A percentile compares a stretch with the other conserved stretches of the same genome.
Evolutionary conservation across 2,888 invertebrate species (phyloP).

Genomic region (Oscheius sp.): DNA sequence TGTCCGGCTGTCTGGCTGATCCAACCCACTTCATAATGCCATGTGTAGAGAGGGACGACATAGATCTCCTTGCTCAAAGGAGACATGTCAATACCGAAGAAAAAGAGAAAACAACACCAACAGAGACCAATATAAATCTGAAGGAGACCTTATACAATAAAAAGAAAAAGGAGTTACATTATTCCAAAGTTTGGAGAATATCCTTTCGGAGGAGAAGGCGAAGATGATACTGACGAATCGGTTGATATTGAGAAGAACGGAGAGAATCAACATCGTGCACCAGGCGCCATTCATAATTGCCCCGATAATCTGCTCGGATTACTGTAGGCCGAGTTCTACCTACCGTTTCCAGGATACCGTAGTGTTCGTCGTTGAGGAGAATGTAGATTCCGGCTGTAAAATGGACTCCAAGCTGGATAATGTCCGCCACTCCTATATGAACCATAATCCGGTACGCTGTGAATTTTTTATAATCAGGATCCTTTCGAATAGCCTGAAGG

Average conservation of each 20-base stretch:
- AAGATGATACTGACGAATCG: conserved; percentile 50
- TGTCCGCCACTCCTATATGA: conserved; percentile 48
- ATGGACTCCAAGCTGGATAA: conserved; percentile 49
- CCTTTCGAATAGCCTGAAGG: conserved; percentile 28
- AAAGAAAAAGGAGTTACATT: conserved; percentile 34
- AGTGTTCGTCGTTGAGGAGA: conserved; percentile 35
- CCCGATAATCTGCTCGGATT: conserved; percentile 45
- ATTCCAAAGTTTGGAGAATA: conserved; percentile 40
- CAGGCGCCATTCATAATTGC: conserved; percentile 53
- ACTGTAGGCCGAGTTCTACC: background rate
- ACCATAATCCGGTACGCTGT: conserved; percentile 49
- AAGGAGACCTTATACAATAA: background rate
- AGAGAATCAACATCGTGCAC: conserved; percentile 50
- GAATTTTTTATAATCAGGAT: conserved; percentile 32
- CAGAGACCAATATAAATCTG: conserved; percentile 44
- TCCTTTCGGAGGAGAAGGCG: conserved; percentile 37
- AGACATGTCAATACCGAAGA: conserved; percentile 41
- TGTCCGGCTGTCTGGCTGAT: background rate
- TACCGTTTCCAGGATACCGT: conserved; percentile 25
- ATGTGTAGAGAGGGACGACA: conserved; percentile 51
- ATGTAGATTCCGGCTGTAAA: conserved; percentile 50
- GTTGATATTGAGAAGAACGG: conserved; percentile 51
- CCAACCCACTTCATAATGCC: conserved; percentile 53
- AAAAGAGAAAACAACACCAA: conserved; percentile 38
- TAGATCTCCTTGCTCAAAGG: conserved; percentile 50